Conservation (phyloP, 2,888 invertebrate species). For the Lepidocyrtinus sp. region DNA sequence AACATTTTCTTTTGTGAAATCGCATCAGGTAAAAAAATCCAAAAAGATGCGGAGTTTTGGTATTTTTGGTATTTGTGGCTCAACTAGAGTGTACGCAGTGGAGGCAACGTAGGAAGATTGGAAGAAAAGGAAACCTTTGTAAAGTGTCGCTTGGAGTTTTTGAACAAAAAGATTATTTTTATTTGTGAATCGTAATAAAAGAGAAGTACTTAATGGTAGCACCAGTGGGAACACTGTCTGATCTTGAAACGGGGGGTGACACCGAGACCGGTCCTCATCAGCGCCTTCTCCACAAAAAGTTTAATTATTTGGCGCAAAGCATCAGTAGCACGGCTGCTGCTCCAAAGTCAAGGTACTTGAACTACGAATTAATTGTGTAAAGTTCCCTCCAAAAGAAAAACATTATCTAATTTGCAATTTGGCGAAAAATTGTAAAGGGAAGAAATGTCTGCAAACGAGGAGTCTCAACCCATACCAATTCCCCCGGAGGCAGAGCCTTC, state of each 20-base stretch:
- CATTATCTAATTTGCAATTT: constrained; percentile 13
- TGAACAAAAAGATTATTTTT: too few relatives aligned
- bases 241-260: constrained; percentile 30
- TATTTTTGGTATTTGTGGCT: too few relatives aligned
- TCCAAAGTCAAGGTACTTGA: constrained; percentile 33
- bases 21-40: too few relatives aligned
- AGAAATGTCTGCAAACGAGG: constrained; percentile 25
- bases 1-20: too few relatives aligned
- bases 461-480: background rate
- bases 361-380: background rate
- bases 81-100: too few relatives aligned
- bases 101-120: too few relatives aligned
- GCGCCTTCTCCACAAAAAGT: constrained; percentile 24
- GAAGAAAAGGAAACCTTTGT: background rate
- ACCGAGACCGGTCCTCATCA: constrained; percentile 23
- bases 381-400: background rate
- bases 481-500: constrained; percentile 2
- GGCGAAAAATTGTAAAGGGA: constrained; percentile 23
- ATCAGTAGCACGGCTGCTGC: too few relatives aligned
- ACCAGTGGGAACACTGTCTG: constrained; percentile 33
- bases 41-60: too few relatives aligned
- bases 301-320: constrained; percentile 16
- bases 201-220: constrained; percentile 50
- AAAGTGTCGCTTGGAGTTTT: too few relatives aligned
- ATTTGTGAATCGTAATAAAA: too few relatives aligned